Base-by-base conservation (phyloP, 2,113 vertebrate genomes). In the Stictonetta naevosa region DNA sequence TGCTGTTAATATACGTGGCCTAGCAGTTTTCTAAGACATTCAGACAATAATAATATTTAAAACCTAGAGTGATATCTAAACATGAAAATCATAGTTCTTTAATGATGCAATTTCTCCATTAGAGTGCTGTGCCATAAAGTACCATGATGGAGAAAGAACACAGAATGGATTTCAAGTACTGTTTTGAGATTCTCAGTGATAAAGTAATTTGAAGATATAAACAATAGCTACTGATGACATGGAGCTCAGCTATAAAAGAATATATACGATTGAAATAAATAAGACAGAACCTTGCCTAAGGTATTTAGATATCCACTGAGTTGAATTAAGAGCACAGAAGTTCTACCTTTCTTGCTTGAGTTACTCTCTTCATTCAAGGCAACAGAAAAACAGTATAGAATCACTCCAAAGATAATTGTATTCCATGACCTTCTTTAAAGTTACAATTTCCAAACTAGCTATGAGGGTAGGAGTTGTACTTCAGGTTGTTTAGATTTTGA, bases 381-480 rank as follows among this genome's bases (percentile, higher is more conserved):
- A 91, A 74, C 58, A 81, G 0, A 55, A 46, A 66, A 84, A 31
- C 22, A 50, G 25, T 26, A 67, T 23, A 93, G 55, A 79, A 78
- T 19, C 44, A 64, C 68, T 97, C 92, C 80, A 95, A 86, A 88
- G 64, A 90, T 79, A 95, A 92, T 76, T 22, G 8, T 69, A 56
- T 68, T 50, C 89, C 52, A 76, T 83, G 58, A 91, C 83, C 84
- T 95, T 94, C 78, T 66, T 46, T 96, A 67, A 97, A 95, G 75
- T 83, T 96, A 81, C 93, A 91, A 88, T 95, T 97, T 97, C 83
- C 78, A 97, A 80, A 78, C 26, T 26, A 86, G 74, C 60, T 72
- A 40, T 25, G 31, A 50, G 25, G n/a, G 74, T 69, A 95, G 66
- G 46, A 97, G 80, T 38, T 95, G 23, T 77, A 55, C 60, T 84